Base-by-base conservation (phyloP, 1,140 invertebrate genomes). In the Copidosoma floridanum region DNA sequence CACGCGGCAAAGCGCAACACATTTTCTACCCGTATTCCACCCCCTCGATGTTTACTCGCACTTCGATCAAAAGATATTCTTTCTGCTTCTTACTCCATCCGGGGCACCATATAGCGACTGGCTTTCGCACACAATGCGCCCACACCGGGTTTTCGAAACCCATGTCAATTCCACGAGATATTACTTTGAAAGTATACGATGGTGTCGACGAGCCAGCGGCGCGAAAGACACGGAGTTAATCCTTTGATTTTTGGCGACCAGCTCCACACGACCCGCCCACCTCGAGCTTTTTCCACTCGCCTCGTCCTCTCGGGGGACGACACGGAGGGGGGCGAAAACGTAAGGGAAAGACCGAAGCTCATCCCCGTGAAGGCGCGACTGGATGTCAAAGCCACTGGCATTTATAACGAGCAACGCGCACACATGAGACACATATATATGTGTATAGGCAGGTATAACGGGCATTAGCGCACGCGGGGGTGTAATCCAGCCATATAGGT, bases 381-480 rank as follows among this genome's bases (percentile, higher is more conserved):
- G 72, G 69, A 74, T 76, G 76, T 78, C 75, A 78, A 76, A 76
- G 74, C 74, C 73, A 67, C 71, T 76, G n/a, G n/a, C n/a, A 75
- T 78, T 78, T 77, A 77, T 76, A 77, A 77, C 74, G 71, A 73
- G 65, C 65, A 16, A 16, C n/a, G 38, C 38, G 6, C 38, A 16
- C 35, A 40, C 46, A 6, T n/a, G 43, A 52, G 48, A 26, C 57
- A 37, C 57, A 35, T 38, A 47, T 27, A 63, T 65, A 62, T 64
- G 43, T 61, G 69, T 66, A 63, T 52, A 67, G 46, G 32, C 14
- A 55, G n/a, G 29, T n/a, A n/a, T n/a, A n/a, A 41, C 44, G 11
- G 41, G 47, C 27, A 55, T 29, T 41, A 63, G 65, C 65, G 63
- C 59, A 59, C 58, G 66, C 65, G 65, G 67, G 63, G 26, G 43